These are phyloP conservation scores for Diaprepes abbreviatus DNA, from an alignment of 2,888 invertebrate species.

Conservation along the genomic window DNA sequence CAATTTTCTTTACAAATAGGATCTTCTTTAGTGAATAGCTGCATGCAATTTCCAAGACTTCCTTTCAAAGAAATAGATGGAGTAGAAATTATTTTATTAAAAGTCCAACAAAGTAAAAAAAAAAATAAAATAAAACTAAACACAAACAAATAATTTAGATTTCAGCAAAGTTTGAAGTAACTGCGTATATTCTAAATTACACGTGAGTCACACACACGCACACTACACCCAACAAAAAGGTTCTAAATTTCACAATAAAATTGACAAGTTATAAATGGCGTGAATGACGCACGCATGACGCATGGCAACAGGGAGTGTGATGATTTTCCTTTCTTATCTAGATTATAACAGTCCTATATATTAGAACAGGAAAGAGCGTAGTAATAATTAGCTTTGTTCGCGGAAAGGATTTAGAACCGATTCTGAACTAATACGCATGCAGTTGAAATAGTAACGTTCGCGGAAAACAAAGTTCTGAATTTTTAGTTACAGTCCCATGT, in stretches of 20 bases:
- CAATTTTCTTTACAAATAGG: constrained; percentile 26
- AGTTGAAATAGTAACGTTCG: too few relatives aligned
- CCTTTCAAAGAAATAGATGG: background rate
- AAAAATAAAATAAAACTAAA: background rate
- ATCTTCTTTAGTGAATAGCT: constrained; percentile 29
- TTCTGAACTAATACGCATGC: too few relatives aligned
- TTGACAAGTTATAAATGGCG: background rate
- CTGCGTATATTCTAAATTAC: constrained; percentile 2
- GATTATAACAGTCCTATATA: too few relatives aligned
- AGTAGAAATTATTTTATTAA: background rate
- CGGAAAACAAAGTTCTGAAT: too few relatives aligned
- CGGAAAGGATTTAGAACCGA: too few relatives aligned
- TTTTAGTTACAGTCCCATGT: too few relatives aligned
- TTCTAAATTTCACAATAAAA: too few relatives aligned
- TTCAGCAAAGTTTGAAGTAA: background rate
- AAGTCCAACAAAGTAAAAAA: constrained; percentile 15
- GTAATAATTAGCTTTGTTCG: too few relatives aligned
- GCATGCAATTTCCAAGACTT: constrained; percentile 39
- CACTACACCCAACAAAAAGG: too few relatives aligned
- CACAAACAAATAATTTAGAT: background rate
- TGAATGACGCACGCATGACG: background rate
- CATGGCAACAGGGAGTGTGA: too few relatives aligned
- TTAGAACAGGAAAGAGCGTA: too few relatives aligned
- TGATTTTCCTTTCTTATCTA: too few relatives aligned
- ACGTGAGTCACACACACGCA: background rate